Evolutionary conservation across 2,113 vertebrate genomes (phyloP).

Genomic region (Percina caprodes): DNA sequence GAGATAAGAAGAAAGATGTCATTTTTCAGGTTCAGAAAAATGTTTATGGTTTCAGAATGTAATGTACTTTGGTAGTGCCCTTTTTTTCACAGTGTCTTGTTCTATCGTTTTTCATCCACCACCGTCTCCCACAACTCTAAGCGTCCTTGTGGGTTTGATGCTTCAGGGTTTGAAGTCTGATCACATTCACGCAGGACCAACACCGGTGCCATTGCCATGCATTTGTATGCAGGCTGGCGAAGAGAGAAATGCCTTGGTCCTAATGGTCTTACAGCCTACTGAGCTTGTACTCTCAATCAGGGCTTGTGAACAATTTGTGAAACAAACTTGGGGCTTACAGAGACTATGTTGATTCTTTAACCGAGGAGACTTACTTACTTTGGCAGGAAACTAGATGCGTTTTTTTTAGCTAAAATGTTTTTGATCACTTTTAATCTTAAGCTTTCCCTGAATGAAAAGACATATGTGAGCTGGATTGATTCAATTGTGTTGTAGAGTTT

Average conservation of each 20-base stretch:
- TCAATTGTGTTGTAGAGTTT: not conserved
- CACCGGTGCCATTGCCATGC: constrained; percentile 10
- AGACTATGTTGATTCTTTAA: constrained; percentile 9
- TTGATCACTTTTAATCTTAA: not conserved
- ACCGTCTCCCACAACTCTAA: not conserved
- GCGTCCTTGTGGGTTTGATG: constrained; percentile 16
- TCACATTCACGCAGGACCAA: constrained; percentile 63
- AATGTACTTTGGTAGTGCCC: not conserved
- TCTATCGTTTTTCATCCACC: not conserved
- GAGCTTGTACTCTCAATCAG: constrained; percentile 29
- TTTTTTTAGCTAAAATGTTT: not conserved
- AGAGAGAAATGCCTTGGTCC: constrained; percentile 1
- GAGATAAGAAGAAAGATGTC: not conserved
- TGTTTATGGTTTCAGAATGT: not conserved
- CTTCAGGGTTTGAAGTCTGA: constrained; percentile 53
- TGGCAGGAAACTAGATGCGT: not conserved
- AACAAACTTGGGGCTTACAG: constrained; percentile 21
- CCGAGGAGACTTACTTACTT: not conserved
- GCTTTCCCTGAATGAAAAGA: not conserved
- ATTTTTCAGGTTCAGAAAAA: not conserved
- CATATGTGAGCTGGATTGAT: not conserved
- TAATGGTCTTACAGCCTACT: constrained; percentile 53
- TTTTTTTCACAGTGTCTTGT: constrained; percentile 16
- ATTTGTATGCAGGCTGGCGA: constrained; percentile 66
- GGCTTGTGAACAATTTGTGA: constrained; percentile 37